phyloP scores from a whole-genome alignment of 2,888 invertebrate species.

The Pegoplata infirma region DNA sequence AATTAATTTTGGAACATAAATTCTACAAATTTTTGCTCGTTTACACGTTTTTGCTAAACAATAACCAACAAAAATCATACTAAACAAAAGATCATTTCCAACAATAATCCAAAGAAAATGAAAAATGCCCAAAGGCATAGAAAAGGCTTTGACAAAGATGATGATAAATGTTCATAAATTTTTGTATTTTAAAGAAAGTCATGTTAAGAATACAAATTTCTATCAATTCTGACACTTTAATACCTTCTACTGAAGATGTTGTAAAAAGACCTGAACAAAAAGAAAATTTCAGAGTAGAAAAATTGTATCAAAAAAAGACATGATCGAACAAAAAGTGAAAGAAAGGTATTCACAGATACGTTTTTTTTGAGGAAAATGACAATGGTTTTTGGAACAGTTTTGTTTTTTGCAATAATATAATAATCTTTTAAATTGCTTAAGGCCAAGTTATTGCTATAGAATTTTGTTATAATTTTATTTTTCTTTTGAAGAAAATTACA shows the following conservation, averaged over 20 bases:
- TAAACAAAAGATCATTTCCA: constrained; percentile 9
- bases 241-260: constrained; percentile 51
- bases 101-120: constrained; percentile 14
- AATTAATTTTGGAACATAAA: neutral
- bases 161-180: constrained; percentile 2
- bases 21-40: constrained; percentile 51
- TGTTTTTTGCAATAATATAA: constrained; percentile 67
- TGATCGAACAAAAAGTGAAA: neutral
- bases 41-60: constrained; percentile 45
- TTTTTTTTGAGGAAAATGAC: neutral
- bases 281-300: neutral
- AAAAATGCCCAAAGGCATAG: constrained; percentile 64
- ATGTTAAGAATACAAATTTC: neutral
- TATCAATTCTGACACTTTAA: constrained; percentile 19
- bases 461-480: constrained; percentile 33
- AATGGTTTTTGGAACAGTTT: neutral
- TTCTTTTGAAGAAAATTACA: constrained; percentile 61
- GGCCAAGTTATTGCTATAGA: constrained; percentile 52
- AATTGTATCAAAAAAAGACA: constrained; percentile 4
- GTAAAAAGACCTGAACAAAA: constrained; percentile 35
- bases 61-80: constrained; percentile 1
- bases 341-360: no score
- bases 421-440: constrained; percentile 73
- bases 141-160: constrained; percentile 59
- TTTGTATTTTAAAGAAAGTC: constrained; percentile 4